Percentiles rank a stretch among this genome's conserved stretches.
Evolutionary conservation across 2,113 vertebrate species (phyloP).

Genomic region (Sphyrna mokarran): DNA sequence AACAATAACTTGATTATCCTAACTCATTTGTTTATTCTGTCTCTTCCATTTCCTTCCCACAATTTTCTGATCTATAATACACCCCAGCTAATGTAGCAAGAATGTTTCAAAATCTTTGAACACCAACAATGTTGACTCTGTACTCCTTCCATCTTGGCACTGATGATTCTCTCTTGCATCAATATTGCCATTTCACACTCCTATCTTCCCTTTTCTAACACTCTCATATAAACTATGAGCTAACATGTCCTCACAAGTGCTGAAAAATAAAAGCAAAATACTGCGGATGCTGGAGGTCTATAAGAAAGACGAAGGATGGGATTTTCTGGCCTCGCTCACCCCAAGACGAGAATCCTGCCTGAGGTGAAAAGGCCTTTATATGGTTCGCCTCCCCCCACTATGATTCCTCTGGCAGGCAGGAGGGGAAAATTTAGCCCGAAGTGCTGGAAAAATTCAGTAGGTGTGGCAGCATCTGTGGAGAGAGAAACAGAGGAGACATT

Average conservation of each 20-base stretch:
- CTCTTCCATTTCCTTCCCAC: not conserved
- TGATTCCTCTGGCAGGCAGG: too few relatives aligned
- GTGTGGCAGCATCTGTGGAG: too few relatives aligned
- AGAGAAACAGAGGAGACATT: too few relatives aligned
- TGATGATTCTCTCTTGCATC: not conserved
- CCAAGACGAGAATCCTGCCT: too few relatives aligned
- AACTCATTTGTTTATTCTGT: not conserved
- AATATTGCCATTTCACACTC: not conserved
- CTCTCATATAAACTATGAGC: not conserved
- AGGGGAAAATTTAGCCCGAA: too few relatives aligned
- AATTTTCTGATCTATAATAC: not conserved
- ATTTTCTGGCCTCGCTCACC: too few relatives aligned
- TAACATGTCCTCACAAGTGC: not conserved
- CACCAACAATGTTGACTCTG: not conserved
- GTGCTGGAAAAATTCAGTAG: too few relatives aligned
- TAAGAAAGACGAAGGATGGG: too few relatives aligned
- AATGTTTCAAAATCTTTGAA: not conserved
- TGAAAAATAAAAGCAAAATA: too few relatives aligned
- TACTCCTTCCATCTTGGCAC: not conserved
- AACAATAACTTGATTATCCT: not conserved
- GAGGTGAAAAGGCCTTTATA: too few relatives aligned
- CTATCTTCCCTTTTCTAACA: not conserved
- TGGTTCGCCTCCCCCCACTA: too few relatives aligned
- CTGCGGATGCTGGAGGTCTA: too few relatives aligned
- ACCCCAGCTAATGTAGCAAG: not conserved